Base-by-base conservation (phyloP, 2,888 invertebrate species). In the Drosophila merina region DNA sequence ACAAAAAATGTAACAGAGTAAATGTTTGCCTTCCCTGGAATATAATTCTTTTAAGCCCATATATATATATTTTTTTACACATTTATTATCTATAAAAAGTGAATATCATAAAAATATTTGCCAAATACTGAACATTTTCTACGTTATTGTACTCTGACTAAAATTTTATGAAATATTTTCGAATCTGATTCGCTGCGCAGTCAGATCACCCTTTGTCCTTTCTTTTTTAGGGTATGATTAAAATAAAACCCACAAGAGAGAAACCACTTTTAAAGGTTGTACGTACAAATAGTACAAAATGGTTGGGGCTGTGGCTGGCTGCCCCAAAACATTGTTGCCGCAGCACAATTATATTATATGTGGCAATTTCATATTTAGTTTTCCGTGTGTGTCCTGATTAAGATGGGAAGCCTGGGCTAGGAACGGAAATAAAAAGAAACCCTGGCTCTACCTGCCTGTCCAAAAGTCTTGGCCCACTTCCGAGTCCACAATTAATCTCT, bases 261-360 rank as follows among this genome's bases (percentile, higher is more conserved):
- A 47, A 44, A n/a, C 56, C 49, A 66, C 33, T 57, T 69, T 38
- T 20, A 33, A 48, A 48, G 31, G 44, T 33, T 20, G 6, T n/a
- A 26, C 40, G 40, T 36, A 26, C 14, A 36, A 60, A 31, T 25
- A 10, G 14, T 45, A 25, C 10, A 30, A 60, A 31, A 25, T 8
- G 14, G 30, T 7, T n/a, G 8, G 40, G n/a, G 54, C 40, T 33
- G 26, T 4, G 54, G 7, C 7, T 57, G 58, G 28, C 44, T 44
- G 38, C n/a, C n/a, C 40, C 14, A 30, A 52, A 60, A 76, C 72
- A 66, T 73, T 77, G 71, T 78, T 76, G 71, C 63, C 66, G 56
- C 66, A 68, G 71, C 72, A 66, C 86, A 87, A 82, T 87, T 81
- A 84, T 80, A 82, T 87, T 78, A 84, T 80, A 85, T 82, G 76